A percentile compares a stretch with the other conserved stretches of the same genome.
Conservation (phyloP, 2,113 vertebrate genomes). For the Carollia perspicillata region DNA sequence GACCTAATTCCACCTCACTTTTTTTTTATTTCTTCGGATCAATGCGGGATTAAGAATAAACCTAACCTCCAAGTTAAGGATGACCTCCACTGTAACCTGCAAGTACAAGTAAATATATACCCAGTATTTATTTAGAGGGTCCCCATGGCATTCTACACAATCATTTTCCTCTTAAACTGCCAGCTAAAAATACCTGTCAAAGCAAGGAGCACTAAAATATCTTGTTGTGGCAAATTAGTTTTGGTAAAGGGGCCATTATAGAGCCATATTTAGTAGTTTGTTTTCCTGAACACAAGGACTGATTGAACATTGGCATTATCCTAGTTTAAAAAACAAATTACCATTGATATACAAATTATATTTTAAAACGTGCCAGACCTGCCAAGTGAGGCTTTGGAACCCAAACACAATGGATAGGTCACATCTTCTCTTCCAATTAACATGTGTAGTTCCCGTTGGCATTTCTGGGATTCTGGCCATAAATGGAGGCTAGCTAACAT, state of each 20-base stretch:
- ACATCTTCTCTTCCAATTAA: not conserved
- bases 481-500: conserved; percentile 2
- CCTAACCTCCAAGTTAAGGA: not conserved
- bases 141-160: not conserved
- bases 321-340: not conserved
- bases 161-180: not conserved
- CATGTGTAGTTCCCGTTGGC: not conserved
- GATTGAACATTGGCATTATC: not conserved
- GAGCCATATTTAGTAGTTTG: not conserved
- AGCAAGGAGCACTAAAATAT: not conserved
- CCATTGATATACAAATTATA: not conserved
- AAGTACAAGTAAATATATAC: conserved; percentile 5
- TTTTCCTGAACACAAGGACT: not conserved
- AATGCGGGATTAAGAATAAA: not conserved
- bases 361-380: not conserved
- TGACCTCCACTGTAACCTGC: not conserved
- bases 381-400: not conserved
- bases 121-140: not conserved
- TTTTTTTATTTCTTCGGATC: not conserved
- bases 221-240: not conserved
- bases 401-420: not conserved
- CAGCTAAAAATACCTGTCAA: not conserved
- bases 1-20: not conserved
- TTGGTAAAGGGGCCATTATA: not conserved
- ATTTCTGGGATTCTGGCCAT: conserved; percentile 19